A percentile compares a stretch with the other conserved stretches of the same genome.
phyloP scores from a whole-genome alignment of 2,113 vertebrate species.

The Ranitomeya variabilis region DNA sequence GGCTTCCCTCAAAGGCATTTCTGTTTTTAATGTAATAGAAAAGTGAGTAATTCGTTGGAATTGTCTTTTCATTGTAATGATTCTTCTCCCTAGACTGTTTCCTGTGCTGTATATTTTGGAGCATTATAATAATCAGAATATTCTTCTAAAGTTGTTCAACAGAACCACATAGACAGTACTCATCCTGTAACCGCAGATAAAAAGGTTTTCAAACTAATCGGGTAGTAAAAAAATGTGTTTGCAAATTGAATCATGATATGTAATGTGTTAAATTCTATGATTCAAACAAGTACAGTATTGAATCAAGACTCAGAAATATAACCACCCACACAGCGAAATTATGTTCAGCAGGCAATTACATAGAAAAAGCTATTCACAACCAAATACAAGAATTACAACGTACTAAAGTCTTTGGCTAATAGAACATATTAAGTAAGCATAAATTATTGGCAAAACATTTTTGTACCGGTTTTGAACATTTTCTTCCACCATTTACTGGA shows the following conservation, averaged over 20 bases:
- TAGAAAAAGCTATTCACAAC: conserved; percentile 4
- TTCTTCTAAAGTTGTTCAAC: background rate
- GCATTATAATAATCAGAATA: background rate
- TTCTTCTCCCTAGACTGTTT: background rate
- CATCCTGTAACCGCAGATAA: background rate
- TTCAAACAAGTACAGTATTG: background rate
- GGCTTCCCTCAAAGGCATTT: background rate
- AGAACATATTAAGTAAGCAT: background rate
- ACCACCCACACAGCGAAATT: background rate
- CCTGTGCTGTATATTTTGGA: background rate
- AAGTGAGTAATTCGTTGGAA: background rate
- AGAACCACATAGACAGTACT: background rate
- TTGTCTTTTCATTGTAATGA: background rate
- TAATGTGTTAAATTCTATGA: conserved; percentile 11
- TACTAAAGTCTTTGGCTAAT: background rate
- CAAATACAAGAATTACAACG: background rate
- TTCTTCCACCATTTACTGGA: background rate
- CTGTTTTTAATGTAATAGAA: background rate
- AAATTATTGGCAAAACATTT: background rate
- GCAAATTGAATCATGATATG: background rate
- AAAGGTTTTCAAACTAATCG: background rate
- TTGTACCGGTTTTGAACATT: background rate
- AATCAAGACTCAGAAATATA: background rate
- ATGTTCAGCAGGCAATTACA: background rate
- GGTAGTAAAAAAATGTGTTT: background rate